Conservation (phyloP, 1,140 invertebrate genomes). For the Trichonephila clavipes region DNA sequence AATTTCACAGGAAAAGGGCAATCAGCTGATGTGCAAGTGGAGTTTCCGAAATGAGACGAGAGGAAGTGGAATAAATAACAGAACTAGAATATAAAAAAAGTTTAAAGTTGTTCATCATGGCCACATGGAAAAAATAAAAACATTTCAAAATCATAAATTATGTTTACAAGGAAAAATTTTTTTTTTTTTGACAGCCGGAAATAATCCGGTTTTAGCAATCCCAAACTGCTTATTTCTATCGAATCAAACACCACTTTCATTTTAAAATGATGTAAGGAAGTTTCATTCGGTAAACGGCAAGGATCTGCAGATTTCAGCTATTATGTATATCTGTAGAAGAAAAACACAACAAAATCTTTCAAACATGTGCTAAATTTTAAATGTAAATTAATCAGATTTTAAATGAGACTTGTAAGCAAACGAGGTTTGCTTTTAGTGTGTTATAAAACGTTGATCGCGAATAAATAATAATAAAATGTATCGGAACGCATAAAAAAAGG, state of each 20-base stretch:
- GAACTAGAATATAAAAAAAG: not conserved
- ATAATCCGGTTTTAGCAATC: no score
- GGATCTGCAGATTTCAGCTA: not conserved
- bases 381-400: no score
- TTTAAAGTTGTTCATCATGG: not conserved
- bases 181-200: not conserved
- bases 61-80: not conserved
- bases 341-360: no score
- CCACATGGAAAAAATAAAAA: not conserved
- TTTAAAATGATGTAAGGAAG: not conserved
- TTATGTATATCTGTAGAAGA: no score
- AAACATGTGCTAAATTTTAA: no score
- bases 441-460: no score
- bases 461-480: no score
- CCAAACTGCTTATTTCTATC: no score
- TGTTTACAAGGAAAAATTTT: not conserved
- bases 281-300: not conserved
- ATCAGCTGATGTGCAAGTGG: not conserved
- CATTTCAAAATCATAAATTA: not conserved
- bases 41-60: not conserved
- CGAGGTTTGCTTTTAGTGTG: no score
- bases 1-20: slow-evolving; percentile 36
- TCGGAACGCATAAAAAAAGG: no score
- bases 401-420: no score
- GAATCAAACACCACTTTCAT: no score